A percentile compares a stretch with the other conserved stretches of the same genome.
Conservation (phyloP, 2,797 vertebrate genomes). For the Thunnus albacares region DNA sequence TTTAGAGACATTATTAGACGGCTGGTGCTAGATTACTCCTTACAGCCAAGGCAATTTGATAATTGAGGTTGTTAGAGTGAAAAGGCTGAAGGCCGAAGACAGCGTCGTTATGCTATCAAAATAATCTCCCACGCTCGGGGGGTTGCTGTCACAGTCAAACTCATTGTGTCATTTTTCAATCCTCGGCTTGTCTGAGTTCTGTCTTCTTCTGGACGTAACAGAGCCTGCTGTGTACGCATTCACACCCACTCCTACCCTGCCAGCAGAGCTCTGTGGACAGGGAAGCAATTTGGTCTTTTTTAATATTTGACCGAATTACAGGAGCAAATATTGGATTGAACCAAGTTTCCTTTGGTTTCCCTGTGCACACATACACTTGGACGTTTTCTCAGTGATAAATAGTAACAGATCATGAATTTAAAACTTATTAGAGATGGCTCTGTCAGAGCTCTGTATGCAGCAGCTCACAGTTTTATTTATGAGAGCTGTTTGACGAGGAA, state of each 20-base stretch:
- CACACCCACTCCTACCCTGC: conserved; percentile 60
- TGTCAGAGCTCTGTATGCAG: conserved; percentile 66
- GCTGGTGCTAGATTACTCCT: conserved; percentile 78
- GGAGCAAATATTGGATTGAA: conserved; percentile 82
- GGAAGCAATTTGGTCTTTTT: conserved; percentile 81
- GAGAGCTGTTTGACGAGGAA: conserved; percentile 72
- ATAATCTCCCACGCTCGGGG: conserved; percentile 72
- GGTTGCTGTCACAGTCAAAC: conserved; percentile 81
- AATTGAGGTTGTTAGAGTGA: conserved; percentile 84
- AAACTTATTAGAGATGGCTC: conserved; percentile 69
- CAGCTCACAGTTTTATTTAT: conserved; percentile 70
- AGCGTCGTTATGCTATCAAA: conserved; percentile 73
- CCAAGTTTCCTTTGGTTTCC: conserved; percentile 77
- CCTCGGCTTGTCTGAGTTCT: conserved; percentile 68
- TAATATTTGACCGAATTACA: conserved; percentile 82
- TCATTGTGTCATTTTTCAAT: conserved; percentile 83
- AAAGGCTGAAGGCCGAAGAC: conserved; percentile 77
- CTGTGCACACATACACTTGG: conserved; percentile 60
- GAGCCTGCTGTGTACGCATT: conserved; percentile 73
- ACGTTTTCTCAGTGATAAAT: conserved; percentile 75
- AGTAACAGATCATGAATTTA: conserved; percentile 73
- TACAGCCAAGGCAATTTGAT: conserved; percentile 84
- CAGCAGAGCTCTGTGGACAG: conserved; percentile 69
- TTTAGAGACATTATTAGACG: conserved; percentile 77
- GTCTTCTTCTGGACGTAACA: conserved; percentile 70